phyloP scores from a whole-genome alignment of 2,888 invertebrate species.

The Mesorhabditis spiculigera region DNA sequence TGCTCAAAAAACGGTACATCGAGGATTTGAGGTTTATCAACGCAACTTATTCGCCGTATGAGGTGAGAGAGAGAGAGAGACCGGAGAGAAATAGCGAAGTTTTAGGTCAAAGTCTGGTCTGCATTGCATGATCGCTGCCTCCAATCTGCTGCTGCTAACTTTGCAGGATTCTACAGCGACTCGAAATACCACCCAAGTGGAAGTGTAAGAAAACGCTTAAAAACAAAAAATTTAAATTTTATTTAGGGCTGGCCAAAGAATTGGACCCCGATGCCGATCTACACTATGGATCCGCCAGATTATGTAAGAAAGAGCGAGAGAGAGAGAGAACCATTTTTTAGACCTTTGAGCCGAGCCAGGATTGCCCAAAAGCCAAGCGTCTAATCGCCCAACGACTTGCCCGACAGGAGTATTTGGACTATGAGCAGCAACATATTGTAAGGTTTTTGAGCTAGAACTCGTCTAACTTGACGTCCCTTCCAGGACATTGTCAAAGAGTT shows the following conservation, averaged over 20 bases:
- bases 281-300: not conserved
- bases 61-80: not conserved
- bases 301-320: not conserved
- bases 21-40: not conserved
- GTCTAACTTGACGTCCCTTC: not conserved
- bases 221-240: not conserved
- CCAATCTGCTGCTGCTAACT: not conserved
- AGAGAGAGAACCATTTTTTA: not conserved
- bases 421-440: constrained; percentile 1
- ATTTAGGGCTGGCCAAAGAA: not conserved
- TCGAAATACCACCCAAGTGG: not conserved
- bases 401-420: not conserved
- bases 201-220: not conserved
- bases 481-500: not conserved
- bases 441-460: not conserved
- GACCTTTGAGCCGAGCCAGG: not conserved
- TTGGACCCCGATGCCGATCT: not conserved
- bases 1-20: not conserved
- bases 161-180: not conserved
- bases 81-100: not conserved
- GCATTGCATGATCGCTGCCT: not conserved
- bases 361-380: not conserved
- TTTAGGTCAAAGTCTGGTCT: not conserved
- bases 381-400: not conserved
- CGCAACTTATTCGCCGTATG: constrained; percentile 5